Evolutionary conservation across 1,140 invertebrate genomes (phyloP), one percentile per base, ranked within the genome.

Genomic region (Leptinotarsa lineolata): DNA sequence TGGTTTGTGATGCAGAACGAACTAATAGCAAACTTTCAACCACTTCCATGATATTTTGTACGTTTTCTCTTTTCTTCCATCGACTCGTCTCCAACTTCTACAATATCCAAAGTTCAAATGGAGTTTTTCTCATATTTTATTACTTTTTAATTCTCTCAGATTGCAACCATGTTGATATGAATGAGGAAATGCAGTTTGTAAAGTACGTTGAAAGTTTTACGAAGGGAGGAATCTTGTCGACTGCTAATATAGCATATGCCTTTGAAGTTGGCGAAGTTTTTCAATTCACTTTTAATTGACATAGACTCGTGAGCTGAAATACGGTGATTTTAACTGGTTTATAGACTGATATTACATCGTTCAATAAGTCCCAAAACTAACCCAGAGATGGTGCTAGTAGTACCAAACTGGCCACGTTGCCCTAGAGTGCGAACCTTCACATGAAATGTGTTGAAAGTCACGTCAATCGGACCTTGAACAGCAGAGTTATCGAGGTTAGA

Each of bases 31-130:
- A 61, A 61, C 60, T 61, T 61, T 21, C 22, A 61, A 61, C 60
- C 20, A 21, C 11, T 61, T 61, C 22, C n/a, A 61, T 61, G 13
- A 61, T 61, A 61, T 61, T 61, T 22, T 3, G n/a, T 20, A 13
- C 11, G n/a, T 22, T 61, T 20, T 11, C 60, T 39, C 30, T 39
- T 39, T 39, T 39, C 8, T 39, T 11, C 8, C 30, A 20, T 11
- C 22, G 60, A 11, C 18, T 61, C n/a, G 60, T 61, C 22, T 22
- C 11, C 60, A 20, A 20, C 13, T 21, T 21, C 60, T 16, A 21
- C 22, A 61, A 61, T 21, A 61, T 61, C 18, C 13, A 61, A 61
- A 61, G 60, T 61, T 61, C 60, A 61, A 61, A 61, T 61, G 18
- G 22, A 24, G 63, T 30, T 65, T 39, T 39, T 22, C 63, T 16